phyloP scores from a whole-genome alignment of 2,888 invertebrate genomes.

The Arrhopalites spinosus region DNA sequence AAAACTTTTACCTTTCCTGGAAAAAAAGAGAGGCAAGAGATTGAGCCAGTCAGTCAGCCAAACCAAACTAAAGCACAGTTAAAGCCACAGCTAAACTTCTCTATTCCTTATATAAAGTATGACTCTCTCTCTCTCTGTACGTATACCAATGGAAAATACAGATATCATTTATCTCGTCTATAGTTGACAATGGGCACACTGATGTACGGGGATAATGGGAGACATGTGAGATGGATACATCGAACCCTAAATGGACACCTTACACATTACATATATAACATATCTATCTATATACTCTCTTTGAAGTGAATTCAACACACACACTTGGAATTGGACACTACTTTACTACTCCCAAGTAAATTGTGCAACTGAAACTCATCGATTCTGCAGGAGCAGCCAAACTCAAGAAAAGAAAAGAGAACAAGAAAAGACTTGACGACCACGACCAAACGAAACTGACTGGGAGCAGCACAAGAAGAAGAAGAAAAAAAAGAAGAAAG shows the following conservation, averaged over 20 bases:
- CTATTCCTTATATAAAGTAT: no score
- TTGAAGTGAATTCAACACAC: neutral
- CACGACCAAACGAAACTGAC: neutral
- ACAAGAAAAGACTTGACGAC: neutral
- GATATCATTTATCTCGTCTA: no score
- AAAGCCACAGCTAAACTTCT: no score
- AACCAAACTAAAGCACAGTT: neutral
- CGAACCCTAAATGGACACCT: no score
- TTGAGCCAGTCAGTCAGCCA: neutral
- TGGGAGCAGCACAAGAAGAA: neutral
- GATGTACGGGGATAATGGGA: no score
- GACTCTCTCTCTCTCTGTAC: neutral
- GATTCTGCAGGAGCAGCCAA: constrained; percentile 11
- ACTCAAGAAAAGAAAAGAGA: neutral
- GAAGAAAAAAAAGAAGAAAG: neutral
- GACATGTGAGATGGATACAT: neutral
- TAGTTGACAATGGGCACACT: neutral
- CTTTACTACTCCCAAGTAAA: constrained; percentile 14
- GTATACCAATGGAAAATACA: neutral
- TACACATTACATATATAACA: neutral
- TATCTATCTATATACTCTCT: neutral
- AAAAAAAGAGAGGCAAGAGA: neutral
- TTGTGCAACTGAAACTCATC: constrained; percentile 28
- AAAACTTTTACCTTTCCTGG: constrained; percentile 9
- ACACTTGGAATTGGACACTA: constrained; percentile 1